Percentiles rank a stretch among this genome's conserved stretches.
These are phyloP conservation scores for Tridacna crocea DNA, from an alignment of 2,888 invertebrate genomes.

Conservation along the genomic window DNA sequence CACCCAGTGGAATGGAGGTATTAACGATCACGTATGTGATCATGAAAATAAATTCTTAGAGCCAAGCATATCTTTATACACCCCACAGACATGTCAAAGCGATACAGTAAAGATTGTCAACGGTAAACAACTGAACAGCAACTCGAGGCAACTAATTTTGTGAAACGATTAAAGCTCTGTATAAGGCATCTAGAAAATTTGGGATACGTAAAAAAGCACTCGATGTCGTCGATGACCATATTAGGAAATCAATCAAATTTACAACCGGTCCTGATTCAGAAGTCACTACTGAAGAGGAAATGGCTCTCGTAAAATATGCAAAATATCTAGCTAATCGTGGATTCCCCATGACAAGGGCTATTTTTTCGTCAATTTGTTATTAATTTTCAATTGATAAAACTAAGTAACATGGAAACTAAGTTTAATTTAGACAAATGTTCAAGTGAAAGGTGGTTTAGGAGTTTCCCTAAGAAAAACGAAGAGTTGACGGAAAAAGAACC, in stretches of 20 bases:
- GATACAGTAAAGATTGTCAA: no score
- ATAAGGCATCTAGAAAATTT: background rate
- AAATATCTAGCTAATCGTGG: background rate
- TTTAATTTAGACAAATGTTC: background rate
- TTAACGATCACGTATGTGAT: no score
- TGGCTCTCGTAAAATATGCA: background rate
- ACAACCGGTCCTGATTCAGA: background rate
- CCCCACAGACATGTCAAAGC: no score
- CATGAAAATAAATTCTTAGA: no score
- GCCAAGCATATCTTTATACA: no score
- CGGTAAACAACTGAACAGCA: no score
- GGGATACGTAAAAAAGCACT: background rate
- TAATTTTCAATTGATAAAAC: background rate
- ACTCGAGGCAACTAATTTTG: no score
- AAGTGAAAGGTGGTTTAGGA: background rate
- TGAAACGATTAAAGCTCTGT: no score
- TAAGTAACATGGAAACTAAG: background rate
- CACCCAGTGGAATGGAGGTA: no score
- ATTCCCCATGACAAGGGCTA: background rate
- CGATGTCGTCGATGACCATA: background rate
- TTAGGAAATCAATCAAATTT: background rate
- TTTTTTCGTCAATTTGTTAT: background rate
- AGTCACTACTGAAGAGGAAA: background rate
- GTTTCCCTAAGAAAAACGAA: no score
- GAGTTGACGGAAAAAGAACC: no score